These are phyloP conservation scores for Trichacis sp. DNA, from an alignment of 2,888 invertebrate species.

Conservation along the genomic window DNA sequence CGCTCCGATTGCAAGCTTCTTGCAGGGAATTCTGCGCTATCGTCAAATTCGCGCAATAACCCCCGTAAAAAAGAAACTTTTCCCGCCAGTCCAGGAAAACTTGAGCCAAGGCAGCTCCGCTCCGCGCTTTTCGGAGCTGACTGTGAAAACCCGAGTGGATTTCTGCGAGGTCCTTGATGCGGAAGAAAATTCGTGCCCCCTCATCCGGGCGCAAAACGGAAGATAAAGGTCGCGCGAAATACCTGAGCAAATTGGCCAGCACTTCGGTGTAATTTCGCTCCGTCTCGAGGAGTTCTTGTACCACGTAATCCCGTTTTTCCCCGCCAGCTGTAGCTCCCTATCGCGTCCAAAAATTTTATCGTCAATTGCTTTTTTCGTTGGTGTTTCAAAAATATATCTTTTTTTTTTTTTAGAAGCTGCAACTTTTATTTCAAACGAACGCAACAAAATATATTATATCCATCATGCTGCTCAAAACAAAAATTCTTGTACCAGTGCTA, in stretches of 20 bases:
- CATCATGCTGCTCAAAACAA: no score
- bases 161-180: slow-evolving; percentile 88
- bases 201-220: slow-evolving; percentile 81
- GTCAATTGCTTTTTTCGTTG: no score
- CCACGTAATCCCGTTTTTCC: slow-evolving; percentile 93
- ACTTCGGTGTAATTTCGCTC: slow-evolving; percentile 97
- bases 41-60: slow-evolving; percentile 95
- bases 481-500: no score
- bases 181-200: slow-evolving; percentile 85
- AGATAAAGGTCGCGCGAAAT: slow-evolving; percentile 84
- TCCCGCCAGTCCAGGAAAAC: slow-evolving; percentile 93
- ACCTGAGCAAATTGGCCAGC: slow-evolving; percentile 83
- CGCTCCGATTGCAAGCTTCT: slow-evolving; percentile 78
- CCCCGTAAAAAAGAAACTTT: slow-evolving; percentile 92
- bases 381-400: no score
- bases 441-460: no score
- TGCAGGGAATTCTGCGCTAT: slow-evolving; percentile 89
- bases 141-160: slow-evolving; percentile 87
- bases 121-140: slow-evolving; percentile 82
- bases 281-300: slow-evolving; percentile 94
- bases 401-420: no score
- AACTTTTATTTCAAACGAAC: no score
- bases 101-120: slow-evolving; percentile 72
- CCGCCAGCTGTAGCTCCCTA: slow-evolving; percentile 61
- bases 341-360: no score